Evolutionary conservation across 2,797 vertebrate genomes (phyloP).

Genomic region (Danio kyathit): DNA sequence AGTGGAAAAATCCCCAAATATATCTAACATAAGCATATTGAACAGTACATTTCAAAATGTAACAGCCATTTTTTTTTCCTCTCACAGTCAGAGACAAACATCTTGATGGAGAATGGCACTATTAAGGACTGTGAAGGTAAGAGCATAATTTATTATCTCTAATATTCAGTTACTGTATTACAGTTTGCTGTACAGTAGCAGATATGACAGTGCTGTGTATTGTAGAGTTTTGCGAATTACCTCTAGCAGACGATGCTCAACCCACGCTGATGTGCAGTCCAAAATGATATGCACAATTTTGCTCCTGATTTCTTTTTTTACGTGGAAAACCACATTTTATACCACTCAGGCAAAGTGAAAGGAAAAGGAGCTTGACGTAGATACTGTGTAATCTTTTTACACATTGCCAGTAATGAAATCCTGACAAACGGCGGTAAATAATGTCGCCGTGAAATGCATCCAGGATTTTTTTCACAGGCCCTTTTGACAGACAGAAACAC

Average conservation of each 20-base stretch:
- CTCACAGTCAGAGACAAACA: slow-evolving; percentile 62
- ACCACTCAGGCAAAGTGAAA: slow-evolving; percentile 50
- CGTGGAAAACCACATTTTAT: slow-evolving; percentile 48
- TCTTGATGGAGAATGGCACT: slow-evolving; percentile 57
- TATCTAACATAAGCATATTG: too few species aligned
- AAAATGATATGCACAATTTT: slow-evolving; percentile 35
- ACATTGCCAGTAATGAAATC: slow-evolving; percentile 62
- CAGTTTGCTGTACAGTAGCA: neutral
- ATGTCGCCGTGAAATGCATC: slow-evolving; percentile 57
- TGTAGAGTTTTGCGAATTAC: slow-evolving; percentile 36
- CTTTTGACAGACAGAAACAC: slow-evolving; percentile 58
- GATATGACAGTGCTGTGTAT: slow-evolving; percentile 23
- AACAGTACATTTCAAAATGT: neutral
- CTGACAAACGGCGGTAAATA: slow-evolving; percentile 53
- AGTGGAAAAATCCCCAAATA: too few species aligned
- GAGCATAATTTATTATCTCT: neutral
- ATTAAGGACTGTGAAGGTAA: slow-evolving; percentile 59
- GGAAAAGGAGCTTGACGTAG: slow-evolving; percentile 58
- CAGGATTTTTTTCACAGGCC: slow-evolving; percentile 52
- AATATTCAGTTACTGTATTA: slow-evolving; percentile 8
- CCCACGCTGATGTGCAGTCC: slow-evolving; percentile 14
- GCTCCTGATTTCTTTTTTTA: slow-evolving; percentile 14
- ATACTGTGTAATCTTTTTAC: slow-evolving; percentile 67
- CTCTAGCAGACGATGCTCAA: slow-evolving; percentile 12
- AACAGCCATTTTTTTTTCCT: neutral